Conservation (phyloP, 2,888 invertebrate species). For the Cosmopolites sordidus region DNA sequence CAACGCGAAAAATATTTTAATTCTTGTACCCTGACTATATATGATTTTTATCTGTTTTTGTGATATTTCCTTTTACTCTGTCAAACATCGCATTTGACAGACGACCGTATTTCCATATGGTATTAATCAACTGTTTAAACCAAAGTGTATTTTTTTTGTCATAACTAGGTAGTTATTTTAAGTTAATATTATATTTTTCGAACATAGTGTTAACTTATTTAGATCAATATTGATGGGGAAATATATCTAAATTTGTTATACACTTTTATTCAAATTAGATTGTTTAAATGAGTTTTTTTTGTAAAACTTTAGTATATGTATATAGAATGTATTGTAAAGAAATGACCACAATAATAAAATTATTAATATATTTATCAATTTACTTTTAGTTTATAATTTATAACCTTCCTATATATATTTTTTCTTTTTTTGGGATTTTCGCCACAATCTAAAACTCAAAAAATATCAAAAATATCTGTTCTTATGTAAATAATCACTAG, state of each 20-base stretch:
- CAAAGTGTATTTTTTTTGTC: conserved; percentile 39
- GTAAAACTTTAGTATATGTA: conserved; percentile 33
- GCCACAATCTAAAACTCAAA: no score
- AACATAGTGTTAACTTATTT: neutral
- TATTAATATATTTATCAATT: conserved; percentile 40
- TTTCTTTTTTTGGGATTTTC: no score
- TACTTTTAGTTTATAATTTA: conserved; percentile 46
- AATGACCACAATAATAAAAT: conserved; percentile 37
- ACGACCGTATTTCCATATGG: conserved; percentile 41
- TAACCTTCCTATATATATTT: no score
- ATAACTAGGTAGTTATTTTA: neutral
- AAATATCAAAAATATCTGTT: no score
- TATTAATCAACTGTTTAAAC: conserved; percentile 39
- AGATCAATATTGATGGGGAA: neutral
- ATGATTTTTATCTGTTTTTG: conserved; percentile 29
- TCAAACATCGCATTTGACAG: conserved; percentile 22
- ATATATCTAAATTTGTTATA: no score
- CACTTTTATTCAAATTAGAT: no score
- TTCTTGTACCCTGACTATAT: no score
- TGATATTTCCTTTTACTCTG: conserved; percentile 31
- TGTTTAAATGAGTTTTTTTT: conserved; percentile 21
- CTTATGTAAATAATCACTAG: no score
- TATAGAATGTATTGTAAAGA: conserved; percentile 33
- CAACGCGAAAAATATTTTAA: no score
- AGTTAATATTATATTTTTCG: neutral